These are phyloP conservation scores for Eupleurogrammus muticus DNA, from an alignment of 2,797 vertebrate species.

Conservation along the genomic window DNA sequence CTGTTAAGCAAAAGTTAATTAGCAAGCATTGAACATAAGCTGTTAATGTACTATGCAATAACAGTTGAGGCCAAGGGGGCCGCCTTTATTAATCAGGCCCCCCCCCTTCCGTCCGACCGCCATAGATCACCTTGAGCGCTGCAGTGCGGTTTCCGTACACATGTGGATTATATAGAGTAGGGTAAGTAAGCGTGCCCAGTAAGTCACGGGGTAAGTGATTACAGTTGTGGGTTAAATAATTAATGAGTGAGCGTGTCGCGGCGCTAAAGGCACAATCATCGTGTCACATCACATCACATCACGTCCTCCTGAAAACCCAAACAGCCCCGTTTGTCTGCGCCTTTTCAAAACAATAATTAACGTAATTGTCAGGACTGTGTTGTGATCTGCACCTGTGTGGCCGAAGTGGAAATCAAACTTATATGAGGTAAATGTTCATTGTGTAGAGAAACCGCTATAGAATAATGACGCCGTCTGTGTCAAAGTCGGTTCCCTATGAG, in stretches of 20 bases:
- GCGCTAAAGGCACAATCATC: constrained; percentile 4
- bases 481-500: no score
- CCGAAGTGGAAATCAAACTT: not conserved
- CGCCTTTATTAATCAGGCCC: constrained; percentile 73
- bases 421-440: not conserved
- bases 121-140: constrained; percentile 74
- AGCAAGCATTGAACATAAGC: constrained; percentile 71
- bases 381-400: not conserved
- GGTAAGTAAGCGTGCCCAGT: constrained; percentile 12
- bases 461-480: no score
- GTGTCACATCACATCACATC: not conserved
- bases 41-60: constrained; percentile 78
- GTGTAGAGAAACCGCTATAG: no score
- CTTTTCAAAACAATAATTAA: not conserved
- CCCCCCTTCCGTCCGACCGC: constrained; percentile 63
- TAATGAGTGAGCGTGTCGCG: constrained; percentile 31
- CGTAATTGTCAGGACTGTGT: not conserved
- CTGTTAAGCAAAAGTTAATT: constrained; percentile 68
- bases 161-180: constrained; percentile 46
- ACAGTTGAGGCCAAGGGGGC: constrained; percentile 63
- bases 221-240: constrained; percentile 56
- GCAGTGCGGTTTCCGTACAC: constrained; percentile 39
- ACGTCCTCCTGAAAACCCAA: not conserved
- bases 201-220: constrained; percentile 45
- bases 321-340: not conserved